Percentiles rank a stretch among this genome's conserved stretches.
Conservation (phyloP, 2,113 vertebrate species). For the Ardeotis arabs region DNA sequence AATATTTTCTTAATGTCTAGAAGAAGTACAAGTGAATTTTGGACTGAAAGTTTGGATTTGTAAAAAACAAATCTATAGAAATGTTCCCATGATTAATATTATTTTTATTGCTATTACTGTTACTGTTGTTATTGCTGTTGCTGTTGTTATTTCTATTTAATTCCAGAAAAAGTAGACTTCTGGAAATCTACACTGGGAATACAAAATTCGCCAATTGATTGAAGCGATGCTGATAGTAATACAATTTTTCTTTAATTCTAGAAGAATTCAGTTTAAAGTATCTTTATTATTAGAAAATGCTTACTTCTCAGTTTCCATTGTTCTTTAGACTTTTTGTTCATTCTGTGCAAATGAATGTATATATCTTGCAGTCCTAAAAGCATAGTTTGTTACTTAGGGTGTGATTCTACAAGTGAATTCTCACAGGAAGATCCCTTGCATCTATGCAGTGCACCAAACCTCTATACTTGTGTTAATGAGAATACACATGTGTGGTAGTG, state of each 20-base stretch:
- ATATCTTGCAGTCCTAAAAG: background rate
- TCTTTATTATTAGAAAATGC: background rate
- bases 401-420: background rate
- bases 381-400: background rate
- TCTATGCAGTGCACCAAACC: background rate
- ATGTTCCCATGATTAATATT: background rate
- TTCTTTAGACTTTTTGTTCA: background rate
- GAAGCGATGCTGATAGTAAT: rapidly evolving
- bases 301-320: background rate
- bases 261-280: background rate
- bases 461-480: background rate
- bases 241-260: background rate
- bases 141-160: background rate
- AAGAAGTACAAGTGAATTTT: background rate
- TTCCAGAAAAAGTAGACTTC: background rate
- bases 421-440: background rate
- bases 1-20: background rate
- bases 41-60: background rate
- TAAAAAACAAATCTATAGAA: background rate
- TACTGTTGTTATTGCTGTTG: background rate
- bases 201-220: background rate
- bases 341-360: background rate
- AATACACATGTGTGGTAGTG: background rate
- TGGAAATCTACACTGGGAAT: background rate
- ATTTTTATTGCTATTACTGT: background rate